Conservation (phyloP, 1,140 invertebrate genomes). For the Reticulitermes speratus region DNA sequence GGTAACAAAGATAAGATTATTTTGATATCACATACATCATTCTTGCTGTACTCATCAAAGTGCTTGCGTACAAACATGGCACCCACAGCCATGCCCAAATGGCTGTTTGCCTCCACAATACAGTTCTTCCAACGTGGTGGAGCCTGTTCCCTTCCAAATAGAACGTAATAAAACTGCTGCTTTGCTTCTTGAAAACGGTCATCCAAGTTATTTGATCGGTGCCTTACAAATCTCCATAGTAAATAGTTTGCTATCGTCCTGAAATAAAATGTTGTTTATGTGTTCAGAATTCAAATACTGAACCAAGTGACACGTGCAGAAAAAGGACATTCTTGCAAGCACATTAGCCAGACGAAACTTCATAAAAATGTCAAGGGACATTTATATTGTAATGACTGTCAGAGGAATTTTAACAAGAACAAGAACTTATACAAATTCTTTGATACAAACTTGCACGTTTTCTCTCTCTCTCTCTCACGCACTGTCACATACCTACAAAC, state of each 20-base stretch:
- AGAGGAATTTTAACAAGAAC: too few relatives aligned
- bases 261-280: background rate
- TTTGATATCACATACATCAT: constrained; percentile 48
- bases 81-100: constrained; percentile 82
- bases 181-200: constrained; percentile 65
- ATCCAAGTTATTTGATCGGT: constrained; percentile 82
- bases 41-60: constrained; percentile 81
- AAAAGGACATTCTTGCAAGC: too few relatives aligned
- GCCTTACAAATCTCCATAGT: constrained; percentile 83
- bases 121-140: constrained; percentile 81
- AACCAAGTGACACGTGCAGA: too few relatives aligned
- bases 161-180: constrained; percentile 65
- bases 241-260: constrained; percentile 71
- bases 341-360: too few relatives aligned
- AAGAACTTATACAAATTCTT: too few relatives aligned
- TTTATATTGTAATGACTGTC: too few relatives aligned
- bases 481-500: too few relatives aligned
- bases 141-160: constrained; percentile 72
- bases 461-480: too few relatives aligned
- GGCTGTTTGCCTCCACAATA: constrained; percentile 76
- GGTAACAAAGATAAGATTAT: too few relatives aligned
- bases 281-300: too few relatives aligned
- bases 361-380: too few relatives aligned
- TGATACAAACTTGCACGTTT: too few relatives aligned
- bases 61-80: constrained; percentile 83